Percentiles rank a stretch among this genome's conserved stretches.
These are phyloP conservation scores for Hemibagrus guttatus DNA, from an alignment of 2,797 vertebrate species.

Conservation along the genomic window DNA sequence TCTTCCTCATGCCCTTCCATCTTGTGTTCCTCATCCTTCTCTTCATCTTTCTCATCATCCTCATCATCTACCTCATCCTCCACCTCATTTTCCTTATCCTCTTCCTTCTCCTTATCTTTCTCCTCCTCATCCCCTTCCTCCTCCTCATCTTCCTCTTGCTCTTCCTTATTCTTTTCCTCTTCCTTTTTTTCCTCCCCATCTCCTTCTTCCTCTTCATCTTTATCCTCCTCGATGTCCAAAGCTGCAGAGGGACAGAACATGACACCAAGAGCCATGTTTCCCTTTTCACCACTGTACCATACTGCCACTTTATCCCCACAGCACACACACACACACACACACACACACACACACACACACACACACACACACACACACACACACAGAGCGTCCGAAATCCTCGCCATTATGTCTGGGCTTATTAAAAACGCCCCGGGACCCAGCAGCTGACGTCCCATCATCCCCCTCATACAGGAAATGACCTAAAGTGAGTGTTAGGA, in stretches of 20 bases:
- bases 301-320: neutral
- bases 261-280: conserved; percentile 7
- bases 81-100: too few species aligned
- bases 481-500: conserved; percentile 34
- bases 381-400: conserved; percentile 17
- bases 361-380: conserved; percentile 18
- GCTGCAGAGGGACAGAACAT: neutral
- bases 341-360: conserved; percentile 17
- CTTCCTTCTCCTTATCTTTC: too few species aligned
- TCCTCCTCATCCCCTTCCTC: neutral
- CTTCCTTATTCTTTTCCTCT: neutral
- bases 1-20: too few species aligned
- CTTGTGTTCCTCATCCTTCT: neutral
- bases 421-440: conserved; percentile 34
- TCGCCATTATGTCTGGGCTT: conserved; percentile 36
- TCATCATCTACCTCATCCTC: too few species aligned
- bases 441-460: conserved; percentile 45
- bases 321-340: neutral
- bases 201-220: neutral
- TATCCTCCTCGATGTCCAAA: neutral
- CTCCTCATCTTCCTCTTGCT: neutral
- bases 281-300: neutral
- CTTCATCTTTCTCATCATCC: too few species aligned
- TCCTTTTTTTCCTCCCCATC: neutral
- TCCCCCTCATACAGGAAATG: conserved; percentile 39